Evolutionary conservation across 2,113 vertebrate genomes (phyloP), one percentile per base, ranked within the genome.

Genomic region (Bubo scandiacus): DNA sequence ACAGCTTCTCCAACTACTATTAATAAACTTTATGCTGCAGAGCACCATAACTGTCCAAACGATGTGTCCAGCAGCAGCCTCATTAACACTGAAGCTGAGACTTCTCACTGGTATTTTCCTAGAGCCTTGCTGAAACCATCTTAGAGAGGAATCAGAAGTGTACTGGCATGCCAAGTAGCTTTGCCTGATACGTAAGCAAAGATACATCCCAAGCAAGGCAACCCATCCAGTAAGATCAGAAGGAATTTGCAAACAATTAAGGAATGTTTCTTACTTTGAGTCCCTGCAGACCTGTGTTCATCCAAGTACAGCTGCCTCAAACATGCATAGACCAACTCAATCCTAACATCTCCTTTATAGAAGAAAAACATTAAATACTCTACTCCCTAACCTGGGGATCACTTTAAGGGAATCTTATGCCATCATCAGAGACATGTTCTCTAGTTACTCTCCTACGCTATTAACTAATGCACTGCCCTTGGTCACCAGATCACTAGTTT

Each of bases 221-320:
- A 67, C n/a, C n/a, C 89, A 89, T 59, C 81, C 49, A 81, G 81
- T 4, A 14, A 91, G 73, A 90, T 90, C 93, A 91, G 87, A 75
- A 74, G 66, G 93, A 93, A 95, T 90, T 91, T 94, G 91, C 93
- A 93, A 91, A 95, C 96, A 95, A 96, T 96, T 91, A 97, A 80
- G 90, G 95, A 92, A 75, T 47, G 94, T 74, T 94, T 92, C 91
- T 78, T 88, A 77, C 89, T 95, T 83, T 17, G 67, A 96, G 75
- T 47, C 82, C 75, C 80, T 21, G 38, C 78, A 81, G 88, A 49
- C 38, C 66, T 74, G 65, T 0, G 3, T 34, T 77, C 0, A 0
- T 68, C 80, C 91, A 58, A 92, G 75, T 0, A 5, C 86, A 81
- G 91, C 77, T 84, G 93, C 84, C 70, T 88, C 83, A 9, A 78